phyloP scores from a whole-genome alignment of 2,888 invertebrate genomes.

The Tillus elongatus region DNA sequence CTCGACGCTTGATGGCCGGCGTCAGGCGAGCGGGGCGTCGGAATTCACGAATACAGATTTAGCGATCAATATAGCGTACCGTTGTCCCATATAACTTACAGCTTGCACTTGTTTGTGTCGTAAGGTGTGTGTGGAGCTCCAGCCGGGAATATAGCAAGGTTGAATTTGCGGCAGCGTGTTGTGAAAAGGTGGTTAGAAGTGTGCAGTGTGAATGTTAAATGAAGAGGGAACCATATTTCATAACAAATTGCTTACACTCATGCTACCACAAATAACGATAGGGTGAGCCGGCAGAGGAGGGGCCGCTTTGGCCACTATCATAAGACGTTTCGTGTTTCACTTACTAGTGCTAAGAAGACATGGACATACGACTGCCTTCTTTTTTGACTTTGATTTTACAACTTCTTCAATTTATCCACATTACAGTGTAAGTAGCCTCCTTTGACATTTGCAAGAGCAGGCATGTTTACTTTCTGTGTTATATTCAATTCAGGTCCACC shows the following conservation, averaged over 20 bases:
- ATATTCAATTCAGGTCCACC: constrained; percentile 53
- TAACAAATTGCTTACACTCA: constrained; percentile 3
- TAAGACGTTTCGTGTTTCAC: too few species aligned
- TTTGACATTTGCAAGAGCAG: background rate
- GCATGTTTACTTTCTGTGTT: background rate
- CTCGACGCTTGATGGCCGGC: too few species aligned
- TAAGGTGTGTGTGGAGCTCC: too few species aligned
- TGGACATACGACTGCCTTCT: background rate
- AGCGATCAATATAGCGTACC: constrained; percentile 2
- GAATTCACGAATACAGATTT: background rate
- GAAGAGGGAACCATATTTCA: too few species aligned
- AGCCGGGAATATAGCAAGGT: too few species aligned
- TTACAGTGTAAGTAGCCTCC: background rate
- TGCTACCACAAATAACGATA: background rate
- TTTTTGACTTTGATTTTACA: background rate
- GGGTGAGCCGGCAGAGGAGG: constrained; percentile 3
- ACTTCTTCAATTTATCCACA: background rate
- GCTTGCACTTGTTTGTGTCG: too few species aligned
- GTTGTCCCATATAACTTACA: too few species aligned
- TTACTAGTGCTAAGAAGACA: too few species aligned
- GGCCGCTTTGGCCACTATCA: constrained; percentile 2
- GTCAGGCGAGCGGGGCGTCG: too few species aligned
- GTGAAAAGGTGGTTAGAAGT: too few species aligned
- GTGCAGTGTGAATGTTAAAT: too few species aligned
- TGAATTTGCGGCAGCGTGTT: background rate